phyloP scores from a whole-genome alignment of 2,113 vertebrate species.

The Catharus fuscescens region DNA sequence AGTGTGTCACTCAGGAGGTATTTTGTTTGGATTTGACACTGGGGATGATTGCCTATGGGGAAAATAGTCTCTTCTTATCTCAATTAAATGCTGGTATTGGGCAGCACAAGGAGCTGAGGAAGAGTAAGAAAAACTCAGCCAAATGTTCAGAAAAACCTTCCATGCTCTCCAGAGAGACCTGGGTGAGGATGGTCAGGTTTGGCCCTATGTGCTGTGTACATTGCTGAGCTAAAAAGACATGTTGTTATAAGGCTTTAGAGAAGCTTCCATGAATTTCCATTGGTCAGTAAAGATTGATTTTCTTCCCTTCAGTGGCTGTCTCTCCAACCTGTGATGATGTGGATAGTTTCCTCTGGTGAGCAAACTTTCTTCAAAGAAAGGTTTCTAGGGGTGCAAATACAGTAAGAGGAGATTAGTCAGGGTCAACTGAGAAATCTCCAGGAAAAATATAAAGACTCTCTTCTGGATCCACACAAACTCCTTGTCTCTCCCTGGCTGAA shows the following conservation, averaged over 20 bases:
- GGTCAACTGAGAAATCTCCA: neutral
- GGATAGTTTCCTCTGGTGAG: neutral
- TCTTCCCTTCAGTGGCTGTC: neutral
- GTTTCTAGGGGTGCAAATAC: conserved; percentile 1
- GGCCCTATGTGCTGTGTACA: neutral
- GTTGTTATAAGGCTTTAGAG: neutral
- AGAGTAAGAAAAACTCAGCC: neutral
- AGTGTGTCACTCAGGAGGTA: fast-evolving
- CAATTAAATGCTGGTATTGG: neutral
- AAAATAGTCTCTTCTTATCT: neutral
- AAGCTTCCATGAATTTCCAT: neutral
- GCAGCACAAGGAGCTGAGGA: neutral
- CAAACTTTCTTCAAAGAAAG: conserved; percentile 1
- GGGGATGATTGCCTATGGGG: neutral
- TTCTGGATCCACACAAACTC: neutral
- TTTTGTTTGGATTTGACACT: neutral
- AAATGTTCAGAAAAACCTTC: neutral
- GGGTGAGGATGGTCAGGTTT: neutral
- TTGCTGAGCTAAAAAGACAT: neutral
- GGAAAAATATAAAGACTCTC: neutral
- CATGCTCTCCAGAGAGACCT: neutral
- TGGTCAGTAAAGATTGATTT: neutral
- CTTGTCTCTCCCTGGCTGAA: neutral
- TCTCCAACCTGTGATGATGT: neutral
- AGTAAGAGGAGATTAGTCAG: conserved; percentile 18